These are phyloP conservation scores for Tenebrosternarchus preto DNA, from an alignment of 2,113 vertebrate genomes.

Conservation along the genomic window DNA sequence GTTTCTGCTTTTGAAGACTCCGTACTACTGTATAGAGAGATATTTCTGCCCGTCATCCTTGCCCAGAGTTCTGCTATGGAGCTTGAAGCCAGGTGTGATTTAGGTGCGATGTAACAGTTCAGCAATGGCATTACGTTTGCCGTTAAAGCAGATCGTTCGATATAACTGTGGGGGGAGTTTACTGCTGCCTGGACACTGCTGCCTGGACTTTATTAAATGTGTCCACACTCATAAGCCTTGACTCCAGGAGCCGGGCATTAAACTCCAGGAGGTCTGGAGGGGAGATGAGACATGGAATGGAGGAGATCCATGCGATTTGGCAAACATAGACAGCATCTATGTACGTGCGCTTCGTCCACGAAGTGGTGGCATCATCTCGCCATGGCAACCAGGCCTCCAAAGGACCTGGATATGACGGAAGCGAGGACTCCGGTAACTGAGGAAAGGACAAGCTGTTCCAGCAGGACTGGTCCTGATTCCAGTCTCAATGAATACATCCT, in stretches of 20 bases:
- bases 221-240: neutral
- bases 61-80: conserved; percentile 6
- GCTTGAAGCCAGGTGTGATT: conserved; percentile 9
- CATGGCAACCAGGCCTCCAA: no score
- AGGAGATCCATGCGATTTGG: neutral
- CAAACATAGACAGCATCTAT: neutral
- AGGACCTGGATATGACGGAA: no score
- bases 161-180: conserved; percentile 28
- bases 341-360: neutral
- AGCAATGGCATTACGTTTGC: conserved; percentile 29
- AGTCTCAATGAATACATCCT: conserved; percentile 24
- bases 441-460: neutral
- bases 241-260: neutral
- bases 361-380: no score
- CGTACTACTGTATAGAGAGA: neutral
- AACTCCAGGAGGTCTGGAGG: neutral
- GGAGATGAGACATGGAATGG: neutral
- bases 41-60: neutral
- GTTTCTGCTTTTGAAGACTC: no score
- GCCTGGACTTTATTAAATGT: conserved; percentile 1
- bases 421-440: neutral
- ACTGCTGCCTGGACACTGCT: conserved; percentile 11
- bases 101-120: conserved; percentile 25
- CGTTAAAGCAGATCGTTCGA: conserved; percentile 20
- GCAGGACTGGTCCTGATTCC: neutral